phyloP scores from a whole-genome alignment of 2,797 vertebrate genomes.

The Botia kubotai region DNA sequence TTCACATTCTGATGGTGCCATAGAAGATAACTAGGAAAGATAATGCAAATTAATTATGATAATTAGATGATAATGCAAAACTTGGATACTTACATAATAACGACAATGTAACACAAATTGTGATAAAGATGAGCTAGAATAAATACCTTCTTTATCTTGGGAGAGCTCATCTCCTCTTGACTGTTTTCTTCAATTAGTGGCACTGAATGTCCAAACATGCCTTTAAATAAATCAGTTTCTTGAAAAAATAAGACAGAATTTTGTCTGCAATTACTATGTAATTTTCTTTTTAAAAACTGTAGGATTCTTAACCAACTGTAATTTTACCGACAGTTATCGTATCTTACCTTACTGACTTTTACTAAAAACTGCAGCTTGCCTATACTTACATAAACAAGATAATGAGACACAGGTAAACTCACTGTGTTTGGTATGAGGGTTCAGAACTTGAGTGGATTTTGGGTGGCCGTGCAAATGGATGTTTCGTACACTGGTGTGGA shows the following conservation, averaged over 20 bases:
- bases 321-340: background rate
- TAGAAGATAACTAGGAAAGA: slow-evolving; percentile 37
- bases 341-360: no score
- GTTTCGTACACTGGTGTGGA: slow-evolving; percentile 85
- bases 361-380: no score
- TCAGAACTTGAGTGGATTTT: slow-evolving; percentile 44
- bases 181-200: slow-evolving; percentile 80
- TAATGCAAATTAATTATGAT: background rate
- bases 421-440: slow-evolving; percentile 70
- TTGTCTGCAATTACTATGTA: no score
- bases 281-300: background rate
- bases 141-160: slow-evolving; percentile 69
- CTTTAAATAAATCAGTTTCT: slow-evolving; percentile 21
- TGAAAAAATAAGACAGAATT: background rate
- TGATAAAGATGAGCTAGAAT: background rate
- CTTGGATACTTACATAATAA: background rate
- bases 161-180: slow-evolving; percentile 72
- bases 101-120: background rate
- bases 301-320: background rate
- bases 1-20: slow-evolving; percentile 39
- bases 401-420: slow-evolving; percentile 52
- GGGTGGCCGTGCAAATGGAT: slow-evolving; percentile 73
- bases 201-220: slow-evolving; percentile 78
- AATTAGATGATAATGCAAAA: no score
- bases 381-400: background rate